These are phyloP conservation scores for Catostomus latipinnis DNA, from an alignment of 2,797 vertebrate species.

Conservation along the genomic window DNA sequence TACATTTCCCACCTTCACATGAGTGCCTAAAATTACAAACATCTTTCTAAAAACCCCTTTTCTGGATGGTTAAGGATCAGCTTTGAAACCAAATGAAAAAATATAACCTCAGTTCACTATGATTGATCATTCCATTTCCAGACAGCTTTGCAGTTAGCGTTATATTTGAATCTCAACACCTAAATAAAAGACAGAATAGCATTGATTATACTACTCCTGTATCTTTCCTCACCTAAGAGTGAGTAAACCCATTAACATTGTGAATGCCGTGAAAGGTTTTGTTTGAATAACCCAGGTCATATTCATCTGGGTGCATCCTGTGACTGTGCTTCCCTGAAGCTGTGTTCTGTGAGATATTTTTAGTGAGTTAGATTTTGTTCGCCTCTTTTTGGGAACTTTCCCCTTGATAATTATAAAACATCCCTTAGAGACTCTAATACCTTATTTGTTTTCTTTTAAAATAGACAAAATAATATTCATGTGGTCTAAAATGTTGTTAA, in stretches of 20 bases:
- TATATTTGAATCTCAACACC: background rate
- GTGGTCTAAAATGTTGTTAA: too few relatives aligned
- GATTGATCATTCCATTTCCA: background rate
- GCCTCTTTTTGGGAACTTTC: too few relatives aligned
- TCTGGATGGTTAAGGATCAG: background rate
- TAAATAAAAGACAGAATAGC: background rate
- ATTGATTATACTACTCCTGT: slow-evolving; percentile 12
- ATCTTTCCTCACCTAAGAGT: slow-evolving; percentile 8
- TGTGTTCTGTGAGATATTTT: background rate
- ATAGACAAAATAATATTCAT: too few relatives aligned
- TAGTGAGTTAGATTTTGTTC: background rate
- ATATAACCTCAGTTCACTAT: background rate
- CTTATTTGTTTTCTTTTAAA: too few relatives aligned
- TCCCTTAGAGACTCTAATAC: too few relatives aligned
- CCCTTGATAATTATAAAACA: too few relatives aligned
- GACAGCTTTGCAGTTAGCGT: background rate
- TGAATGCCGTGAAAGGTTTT: slow-evolving; percentile 29
- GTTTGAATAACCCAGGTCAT: slow-evolving; percentile 40
- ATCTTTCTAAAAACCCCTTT: background rate
- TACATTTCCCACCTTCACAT: background rate
- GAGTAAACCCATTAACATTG: background rate
- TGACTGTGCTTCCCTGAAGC: slow-evolving; percentile 36
- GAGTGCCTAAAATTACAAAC: background rate
- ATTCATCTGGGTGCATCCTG: slow-evolving; percentile 18
- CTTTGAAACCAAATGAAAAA: background rate